Evolutionary conservation across 2,113 vertebrate species (phyloP), one percentile per base, ranked within the genome.

Genomic region (Dipodomys merriami): DNA sequence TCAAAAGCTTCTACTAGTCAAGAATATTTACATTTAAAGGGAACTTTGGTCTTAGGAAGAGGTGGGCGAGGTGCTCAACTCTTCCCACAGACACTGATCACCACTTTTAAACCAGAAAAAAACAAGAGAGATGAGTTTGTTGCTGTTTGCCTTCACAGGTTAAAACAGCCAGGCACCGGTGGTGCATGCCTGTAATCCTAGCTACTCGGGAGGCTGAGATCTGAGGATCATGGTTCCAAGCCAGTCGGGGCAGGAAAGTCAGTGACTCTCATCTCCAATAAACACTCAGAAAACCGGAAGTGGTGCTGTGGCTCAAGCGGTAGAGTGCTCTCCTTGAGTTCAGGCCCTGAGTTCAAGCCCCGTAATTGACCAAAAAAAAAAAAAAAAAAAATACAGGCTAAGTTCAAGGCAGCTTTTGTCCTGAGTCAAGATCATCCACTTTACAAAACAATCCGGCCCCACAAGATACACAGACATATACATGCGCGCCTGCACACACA

Each of bases 21-120:
- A 76, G 74, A 35, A 46, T 67, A 94, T 88, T 90, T 88, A 57
- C 92, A 74, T 74, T 81, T 94, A 73, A 81, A 86, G 44, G 68
- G 76, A 87, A 92, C 82, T 95, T 88, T 92, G 95, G 89, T 79
- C 68, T 53, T 22, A 15, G 60, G 22, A 74, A 57, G 53, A 1
- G 53, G 53, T 3, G 53, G 13, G 53, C 10, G 13, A 12, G 53
- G 15, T 49, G 74, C 33, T 86, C 68, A 71, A 9, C 53, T 20
- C 2, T 78, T 53, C 30, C 78, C 71, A 82, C 19, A 77, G 81
- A 90, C 86, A 62, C 35, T 25, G 60, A 87, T 39, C 85, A 19
- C 72, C 0, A 81, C 83, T 57, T 67, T 46, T 29, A 65, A n/a
- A 7, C 23, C 27, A 46, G 30, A 53, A 77, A 49, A 60, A 74